These are phyloP conservation scores for Epinotia demarniana DNA, from an alignment of 2,888 invertebrate genomes.

Conservation along the genomic window DNA sequence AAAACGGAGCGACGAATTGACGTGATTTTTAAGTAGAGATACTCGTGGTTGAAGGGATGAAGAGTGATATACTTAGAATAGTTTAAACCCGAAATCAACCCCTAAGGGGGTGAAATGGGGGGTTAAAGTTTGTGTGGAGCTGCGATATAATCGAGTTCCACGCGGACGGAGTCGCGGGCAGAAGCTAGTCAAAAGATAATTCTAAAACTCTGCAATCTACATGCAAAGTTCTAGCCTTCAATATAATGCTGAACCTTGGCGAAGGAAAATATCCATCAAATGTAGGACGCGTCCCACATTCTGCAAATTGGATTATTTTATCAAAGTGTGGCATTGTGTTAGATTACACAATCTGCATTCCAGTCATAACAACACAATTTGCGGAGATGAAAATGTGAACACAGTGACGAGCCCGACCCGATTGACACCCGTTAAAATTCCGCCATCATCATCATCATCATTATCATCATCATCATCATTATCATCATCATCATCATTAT, in stretches of 20 bases:
- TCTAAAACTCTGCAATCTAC: background rate
- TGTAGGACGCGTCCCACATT: constrained; percentile 24
- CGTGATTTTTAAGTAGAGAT: no score
- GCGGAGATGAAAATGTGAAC: background rate
- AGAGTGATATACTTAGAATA: no score
- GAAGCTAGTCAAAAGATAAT: no score
- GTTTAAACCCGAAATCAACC: no score
- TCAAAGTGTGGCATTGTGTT: background rate
- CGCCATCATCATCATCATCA: background rate
- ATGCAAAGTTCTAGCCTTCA: background rate
- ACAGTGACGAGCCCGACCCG: background rate
- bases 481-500: no score
- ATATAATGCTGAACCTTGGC: constrained; percentile 16
- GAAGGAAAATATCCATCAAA: constrained; percentile 1
- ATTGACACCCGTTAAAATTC: background rate
- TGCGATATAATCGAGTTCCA: no score
- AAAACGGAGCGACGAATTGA: no score
- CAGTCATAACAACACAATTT: background rate
- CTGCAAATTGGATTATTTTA: constrained; percentile 23
- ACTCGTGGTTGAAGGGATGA: no score
- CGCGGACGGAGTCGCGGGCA: no score
- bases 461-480: no score
- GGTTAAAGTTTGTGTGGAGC: no score
- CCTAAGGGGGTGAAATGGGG: no score
- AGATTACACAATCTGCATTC: constrained; percentile 13